These are phyloP conservation scores for Perca fluviatilis DNA, from an alignment of 2,113 vertebrate species.

Conservation along the genomic window DNA sequence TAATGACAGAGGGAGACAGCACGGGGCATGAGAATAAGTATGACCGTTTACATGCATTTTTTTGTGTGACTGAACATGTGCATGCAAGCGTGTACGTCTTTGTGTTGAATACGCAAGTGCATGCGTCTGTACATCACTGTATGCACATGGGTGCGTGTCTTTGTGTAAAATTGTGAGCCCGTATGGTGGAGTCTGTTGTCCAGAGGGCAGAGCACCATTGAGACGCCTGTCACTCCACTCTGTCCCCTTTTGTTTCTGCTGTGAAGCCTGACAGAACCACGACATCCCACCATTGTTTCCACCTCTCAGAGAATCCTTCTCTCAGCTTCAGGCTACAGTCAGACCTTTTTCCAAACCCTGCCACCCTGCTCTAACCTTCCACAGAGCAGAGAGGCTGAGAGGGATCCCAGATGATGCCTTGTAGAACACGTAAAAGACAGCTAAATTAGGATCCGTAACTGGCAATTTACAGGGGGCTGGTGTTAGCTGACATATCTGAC, in stretches of 20 bases:
- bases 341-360: slow-evolving; percentile 9
- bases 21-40: neutral
- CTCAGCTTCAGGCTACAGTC: slow-evolving; percentile 14
- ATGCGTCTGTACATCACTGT: slow-evolving; percentile 9
- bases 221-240: slow-evolving; percentile 25
- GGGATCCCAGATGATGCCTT: slow-evolving; percentile 37
- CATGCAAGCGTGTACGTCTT: neutral
- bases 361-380: slow-evolving; percentile 46
- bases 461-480: slow-evolving; percentile 48
- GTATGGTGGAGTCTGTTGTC: slow-evolving; percentile 21
- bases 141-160: slow-evolving; percentile 4
- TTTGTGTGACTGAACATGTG: slow-evolving; percentile 25
- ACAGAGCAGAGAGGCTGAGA: slow-evolving; percentile 9
- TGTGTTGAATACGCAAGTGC: slow-evolving; percentile 22
- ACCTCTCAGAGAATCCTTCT: neutral
- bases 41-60: slow-evolving; percentile 27
- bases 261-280: slow-evolving; percentile 25
- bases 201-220: slow-evolving; percentile 24
- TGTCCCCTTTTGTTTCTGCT: neutral
- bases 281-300: slow-evolving; percentile 10
- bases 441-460: slow-evolving; percentile 72
- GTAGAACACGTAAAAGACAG: slow-evolving; percentile 65
- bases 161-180: neutral
- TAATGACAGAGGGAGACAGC: neutral
- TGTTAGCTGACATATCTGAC: slow-evolving; percentile 60